Evolutionary conservation across 1,140 invertebrate species (phyloP), one percentile per base, ranked within the genome.

Genomic region (Eumaeus atala): DNA sequence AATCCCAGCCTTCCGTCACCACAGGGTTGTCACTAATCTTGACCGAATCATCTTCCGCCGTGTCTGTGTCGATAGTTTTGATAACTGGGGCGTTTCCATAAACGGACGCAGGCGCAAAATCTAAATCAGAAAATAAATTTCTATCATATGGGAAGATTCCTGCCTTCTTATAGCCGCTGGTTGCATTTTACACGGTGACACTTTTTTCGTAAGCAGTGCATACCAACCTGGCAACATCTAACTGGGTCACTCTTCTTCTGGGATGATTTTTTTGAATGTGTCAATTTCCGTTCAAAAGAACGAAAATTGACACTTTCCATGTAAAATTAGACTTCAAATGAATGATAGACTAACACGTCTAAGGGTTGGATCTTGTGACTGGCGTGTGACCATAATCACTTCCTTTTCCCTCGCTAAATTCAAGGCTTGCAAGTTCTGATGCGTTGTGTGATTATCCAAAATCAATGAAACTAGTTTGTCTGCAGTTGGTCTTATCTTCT

Each of bases 201-300:
- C 48, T 28, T 33, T 48, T 48, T 33, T 7, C 8, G 18, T 33
- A 48, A 33, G 48, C 48, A 7, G 18, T 6, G 5, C 21, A 12
- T n/a, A 48, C 10, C 10, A 48, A 11, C n/a, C 18, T 28, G 10
- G 48, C 48, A 1, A 48, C 12, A n/a, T 48, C 48, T 6, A n/a
- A 48, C 21, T 48, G 48, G 10, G 10, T 48, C 33, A 48, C 12
- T 5, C 10, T 33, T 12, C 49, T 6, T 36, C 49, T 35, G 3
- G 49, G 33, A 11, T 51, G 49, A 14, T 8, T 17, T 17, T 51
- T 51, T 37, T 51, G 49, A 51, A 51, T 8, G 10, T 17, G 10
- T 51, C 16, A 16, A 51, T 11, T 35, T 14, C 14, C 14, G 0
- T n/a, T 48, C 48, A 28, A 48, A 48, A 12, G 2, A 21, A n/a